Percentiles rank a stretch among this genome's conserved stretches.
Evolutionary conservation across 2,797 vertebrate species (phyloP).

Genomic region (Hirundo rustica): DNA sequence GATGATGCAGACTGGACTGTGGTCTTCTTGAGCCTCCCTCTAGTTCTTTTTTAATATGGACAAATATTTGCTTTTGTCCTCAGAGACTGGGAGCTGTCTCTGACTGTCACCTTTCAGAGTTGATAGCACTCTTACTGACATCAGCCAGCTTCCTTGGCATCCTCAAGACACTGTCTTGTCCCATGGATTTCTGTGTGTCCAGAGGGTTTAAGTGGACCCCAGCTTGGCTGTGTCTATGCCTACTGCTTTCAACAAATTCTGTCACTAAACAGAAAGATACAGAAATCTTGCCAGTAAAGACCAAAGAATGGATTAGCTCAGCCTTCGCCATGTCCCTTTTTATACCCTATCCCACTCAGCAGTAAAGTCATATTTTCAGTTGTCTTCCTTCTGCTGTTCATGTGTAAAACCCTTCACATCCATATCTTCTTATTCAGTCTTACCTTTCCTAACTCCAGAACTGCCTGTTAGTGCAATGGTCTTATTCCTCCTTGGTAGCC

Average conservation of each 20-base stretch:
- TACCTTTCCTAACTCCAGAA: neutral
- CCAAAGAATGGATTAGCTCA: neutral
- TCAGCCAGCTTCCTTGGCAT: neutral
- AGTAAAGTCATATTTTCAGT: neutral
- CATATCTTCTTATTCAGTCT: neutral
- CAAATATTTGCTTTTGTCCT: neutral
- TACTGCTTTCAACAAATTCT: neutral
- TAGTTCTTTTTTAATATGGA: neutral
- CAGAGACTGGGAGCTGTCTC: neutral
- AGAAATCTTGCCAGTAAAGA: neutral
- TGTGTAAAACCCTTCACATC: neutral
- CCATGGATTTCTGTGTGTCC: neutral
- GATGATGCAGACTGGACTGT: neutral
- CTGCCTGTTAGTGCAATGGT: neutral
- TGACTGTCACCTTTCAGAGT: neutral
- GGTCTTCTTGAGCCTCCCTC: no score
- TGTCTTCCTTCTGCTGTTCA: neutral
- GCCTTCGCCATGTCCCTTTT: neutral
- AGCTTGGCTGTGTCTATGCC: neutral
- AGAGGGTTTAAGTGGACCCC: no score
- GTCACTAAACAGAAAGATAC: neutral
- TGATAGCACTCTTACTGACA: neutral
- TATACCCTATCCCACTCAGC: fast-evolving
- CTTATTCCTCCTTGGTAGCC: neutral
- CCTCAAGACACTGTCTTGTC: neutral